Evolutionary conservation across 2,888 invertebrate species (phyloP), one percentile per base, ranked within the genome.

Genomic region (Drosophila meridionalis): DNA sequence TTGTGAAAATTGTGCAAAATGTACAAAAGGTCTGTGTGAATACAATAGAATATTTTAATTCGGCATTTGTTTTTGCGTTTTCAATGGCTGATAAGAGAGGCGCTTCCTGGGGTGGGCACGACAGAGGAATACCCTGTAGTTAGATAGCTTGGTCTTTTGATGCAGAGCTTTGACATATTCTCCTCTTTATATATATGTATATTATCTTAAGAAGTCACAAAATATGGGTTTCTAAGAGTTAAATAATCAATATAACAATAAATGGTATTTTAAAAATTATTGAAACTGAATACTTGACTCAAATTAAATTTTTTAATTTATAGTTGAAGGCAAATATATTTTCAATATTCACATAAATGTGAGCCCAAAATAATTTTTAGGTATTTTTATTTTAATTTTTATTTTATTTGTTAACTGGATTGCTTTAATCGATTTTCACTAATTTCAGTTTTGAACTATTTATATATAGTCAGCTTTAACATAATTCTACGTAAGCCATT

Each of bases 11-110:
- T 43, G 67, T 58, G 40, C 28, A 28, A 55, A 59, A 30, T 32
- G 14, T 4, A 58, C 38, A 32, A 52, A 66, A 66, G 26, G 14
- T 26, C 38, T n/a, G 36, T 8, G 38, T 14, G 38, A 55, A 36
- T 26, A 69, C 55, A 70, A 69, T 56, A 61, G 38, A 61, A 50
- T 42, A 69, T 48, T 14, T 61, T 5, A 70, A 70, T 57, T 30
- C 57, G 52, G 28, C 32, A 62, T 60, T 62, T 45, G 55, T 43
- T 70, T 48, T 28, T 32, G 26, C 4, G 4, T 48, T 68, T 47
- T 40, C 40, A 28, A 9, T 36, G 57, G n/a, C 52, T 68, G 42
- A 67, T 36, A 40, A 40, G n/a, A 38, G 52, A 26, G 20, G 5
- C 1, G 14, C 14, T 30, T n/a, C 11, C 11, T 32, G 0, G 4